Base-by-base conservation (phyloP, 1,140 invertebrate species). In the Eueides isabella region DNA sequence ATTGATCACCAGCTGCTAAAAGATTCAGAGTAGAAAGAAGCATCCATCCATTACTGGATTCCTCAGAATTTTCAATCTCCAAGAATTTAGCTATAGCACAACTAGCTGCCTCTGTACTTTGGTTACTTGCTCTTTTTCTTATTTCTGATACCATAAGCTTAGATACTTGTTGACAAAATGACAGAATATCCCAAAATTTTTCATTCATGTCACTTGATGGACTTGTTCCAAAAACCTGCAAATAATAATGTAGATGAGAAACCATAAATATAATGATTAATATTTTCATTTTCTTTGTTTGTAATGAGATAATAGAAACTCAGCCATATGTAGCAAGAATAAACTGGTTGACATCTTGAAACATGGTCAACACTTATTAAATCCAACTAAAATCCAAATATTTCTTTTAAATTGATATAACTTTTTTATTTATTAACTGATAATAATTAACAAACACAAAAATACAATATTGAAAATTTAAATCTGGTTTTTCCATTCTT, bases 11-110 rank as follows among this genome's bases (percentile, higher is more conserved):
- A 75, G 97, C 97, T 70, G 97, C 96, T 67, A 98, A 94, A 16
- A 99, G 93, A 94, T 99, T 99, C 19, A 99, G 93, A 38, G 98
- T 97, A 14, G 97, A 97, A 16, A 99, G 89, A 61, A 99, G 92
- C 96, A 98, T 98, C 98, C 98, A 99, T 19, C 98, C 98, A 93
- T 98, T 98, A 81, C 98, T 98, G 7, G 96, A 97, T 85, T 99
- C 98, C 91, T 98, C 97, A 66, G 95, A 97, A 90, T 97, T 97
- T 87, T 97, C 97, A 80, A 99, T 98, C 93, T 99, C 98, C 30
- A 99, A 94, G 93, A 99, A 99, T 87, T 98, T 98, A 23, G 98
- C 98, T 83, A 99, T 99, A 29, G 98, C 98, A 94, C 97, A 97
- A 85, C 98, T 98, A 19, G 98, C 98, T 44, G 97, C 97, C 93